Base-by-base conservation (phyloP, 2,888 invertebrate genomes). In the Leptinotarsa peninsularis region DNA sequence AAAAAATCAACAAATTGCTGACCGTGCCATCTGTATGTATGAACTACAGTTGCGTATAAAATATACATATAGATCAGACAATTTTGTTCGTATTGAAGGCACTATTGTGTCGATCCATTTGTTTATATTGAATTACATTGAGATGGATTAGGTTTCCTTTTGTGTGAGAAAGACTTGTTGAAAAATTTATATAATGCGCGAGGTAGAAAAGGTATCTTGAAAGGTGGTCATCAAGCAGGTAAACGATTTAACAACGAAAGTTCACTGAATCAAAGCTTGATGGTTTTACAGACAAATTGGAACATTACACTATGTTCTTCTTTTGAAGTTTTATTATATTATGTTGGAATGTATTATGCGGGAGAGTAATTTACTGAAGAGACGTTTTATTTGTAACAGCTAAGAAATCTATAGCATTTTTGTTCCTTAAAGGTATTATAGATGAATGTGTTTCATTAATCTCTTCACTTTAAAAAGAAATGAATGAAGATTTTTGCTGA, bases 1-100 rank as follows among this genome's bases (percentile, higher is more conserved):
- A 23, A 70, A 58, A 63, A 63, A 14, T 63, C 43, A 63, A 33
- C 63, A 43, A 63, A 33, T 4, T n/a, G 63, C 63, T 33, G 63
- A 63, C 63, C 4, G 13, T 58, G 54, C 18, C 60, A 63, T 63
- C 63, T n/a, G 63, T n/a, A 15, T 63, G 10, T 63, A 63, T 33
- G 10, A 63, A 63, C n/a, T n/a, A 33, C 13, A 14, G 18, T 56
- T 17, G 7, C n/a, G 27, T 43, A 15, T 5, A 13, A 43, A 63
- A 63, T 63, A 63, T n/a, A 33, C n/a, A 63, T 63, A n/a, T 2
- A 2, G 27, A 27, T 58, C 58, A 58, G 15, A 23, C 58, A 21
- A 23, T 23, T 58, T 58, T 23, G 23, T 58, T 58, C 23, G 4
- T 21, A 18, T 58, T 4, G 14, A 13, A 23, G 23, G 21, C 58